phyloP scores from a whole-genome alignment of 2,888 invertebrate genomes.

The Heteropelma amictum region DNA sequence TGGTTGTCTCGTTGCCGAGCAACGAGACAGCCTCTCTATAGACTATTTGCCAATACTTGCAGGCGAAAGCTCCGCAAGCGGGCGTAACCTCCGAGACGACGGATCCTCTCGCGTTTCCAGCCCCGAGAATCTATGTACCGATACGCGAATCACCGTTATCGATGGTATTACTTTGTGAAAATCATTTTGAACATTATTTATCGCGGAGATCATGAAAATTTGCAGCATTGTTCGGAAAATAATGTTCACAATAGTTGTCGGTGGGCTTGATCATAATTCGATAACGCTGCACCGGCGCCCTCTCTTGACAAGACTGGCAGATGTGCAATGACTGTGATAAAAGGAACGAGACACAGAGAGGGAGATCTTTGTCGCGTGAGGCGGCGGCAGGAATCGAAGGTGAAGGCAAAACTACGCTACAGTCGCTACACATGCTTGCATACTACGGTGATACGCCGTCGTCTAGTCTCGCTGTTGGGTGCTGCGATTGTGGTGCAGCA shows the following conservation, averaged over 20 bases:
- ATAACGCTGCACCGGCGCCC: neutral
- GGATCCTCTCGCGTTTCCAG: slow-evolving; percentile 5
- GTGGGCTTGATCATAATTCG: neutral
- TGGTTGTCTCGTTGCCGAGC: slow-evolving; percentile 72
- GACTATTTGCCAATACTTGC: slow-evolving; percentile 69
- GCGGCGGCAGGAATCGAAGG: slow-evolving; percentile 44
- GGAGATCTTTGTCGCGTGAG: slow-evolving; percentile 36
- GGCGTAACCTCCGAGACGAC: slow-evolving; percentile 30
- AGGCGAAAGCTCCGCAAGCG: slow-evolving; percentile 29
- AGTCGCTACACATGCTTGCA: slow-evolving; percentile 19
- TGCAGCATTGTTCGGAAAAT: too few relatives aligned
- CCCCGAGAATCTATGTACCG: neutral
- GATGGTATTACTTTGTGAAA: too few relatives aligned
- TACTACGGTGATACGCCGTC: slow-evolving; percentile 32
- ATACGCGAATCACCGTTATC: too few relatives aligned
- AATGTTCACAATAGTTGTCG: too few relatives aligned
- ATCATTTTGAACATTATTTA: too few relatives aligned
- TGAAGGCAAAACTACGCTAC: too few relatives aligned
- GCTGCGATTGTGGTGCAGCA: slow-evolving; percentile 48
- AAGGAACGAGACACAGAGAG: slow-evolving; percentile 32
- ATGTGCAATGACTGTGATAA: too few relatives aligned
- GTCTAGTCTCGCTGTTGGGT: slow-evolving; percentile 34
- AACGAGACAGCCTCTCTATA: slow-evolving; percentile 70
- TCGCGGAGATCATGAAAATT: too few relatives aligned
- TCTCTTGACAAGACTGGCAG: neutral